Percentiles rank a stretch among this genome's conserved stretches.
Evolutionary conservation across 2,797 vertebrate genomes (phyloP).

Genomic region (Phrynocephalus guinanensis): DNA sequence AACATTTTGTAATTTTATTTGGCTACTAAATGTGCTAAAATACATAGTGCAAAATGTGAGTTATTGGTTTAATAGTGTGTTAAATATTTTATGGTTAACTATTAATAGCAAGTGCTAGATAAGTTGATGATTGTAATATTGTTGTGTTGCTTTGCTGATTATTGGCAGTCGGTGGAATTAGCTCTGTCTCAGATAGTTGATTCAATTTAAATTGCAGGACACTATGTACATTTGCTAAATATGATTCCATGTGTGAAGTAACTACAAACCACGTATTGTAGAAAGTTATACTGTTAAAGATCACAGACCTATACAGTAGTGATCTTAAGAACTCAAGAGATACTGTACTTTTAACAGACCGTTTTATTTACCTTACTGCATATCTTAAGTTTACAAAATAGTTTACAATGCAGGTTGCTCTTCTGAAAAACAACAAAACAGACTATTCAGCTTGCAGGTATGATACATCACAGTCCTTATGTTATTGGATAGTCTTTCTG

Average conservation of each 20-base stretch:
- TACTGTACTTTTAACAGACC: background rate
- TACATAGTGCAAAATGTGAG: constrained; percentile 19
- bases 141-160: constrained; percentile 30
- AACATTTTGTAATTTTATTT: constrained; percentile 40
- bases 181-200: background rate
- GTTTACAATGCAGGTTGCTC: background rate
- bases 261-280: background rate
- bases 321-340: background rate
- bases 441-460: background rate
- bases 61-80: constrained; percentile 29
- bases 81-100: constrained; percentile 47
- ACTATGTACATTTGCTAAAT: background rate
- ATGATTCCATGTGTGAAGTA: background rate
- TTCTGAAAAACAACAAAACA: background rate
- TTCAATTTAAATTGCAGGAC: background rate
- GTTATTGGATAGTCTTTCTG: constrained; percentile 1
- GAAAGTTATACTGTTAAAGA: background rate
- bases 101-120: constrained; percentile 50
- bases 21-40: constrained; percentile 40
- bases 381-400: background rate
- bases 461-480: background rate
- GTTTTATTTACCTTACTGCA: background rate
- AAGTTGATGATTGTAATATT: constrained; percentile 39
- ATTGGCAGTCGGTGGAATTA: constrained; percentile 44
- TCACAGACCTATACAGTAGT: background rate